Percentiles rank a stretch among this genome's conserved stretches.
Evolutionary conservation across 2,797 vertebrate species (phyloP).

Genomic region (Threskiornis aethiopicus): DNA sequence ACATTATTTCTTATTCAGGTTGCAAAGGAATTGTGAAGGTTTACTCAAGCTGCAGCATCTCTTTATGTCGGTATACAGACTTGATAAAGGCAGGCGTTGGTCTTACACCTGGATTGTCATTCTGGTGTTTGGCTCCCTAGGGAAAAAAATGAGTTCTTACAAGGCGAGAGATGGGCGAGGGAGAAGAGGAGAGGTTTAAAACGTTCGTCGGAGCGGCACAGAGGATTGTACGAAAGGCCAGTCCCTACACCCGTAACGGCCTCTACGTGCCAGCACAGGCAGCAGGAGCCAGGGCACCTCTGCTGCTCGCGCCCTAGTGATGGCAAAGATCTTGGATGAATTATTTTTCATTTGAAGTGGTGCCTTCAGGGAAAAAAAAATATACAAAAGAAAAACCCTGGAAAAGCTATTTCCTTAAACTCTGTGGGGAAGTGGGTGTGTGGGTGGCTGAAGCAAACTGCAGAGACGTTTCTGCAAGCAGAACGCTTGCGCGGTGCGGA

Average conservation of each 20-base stretch:
- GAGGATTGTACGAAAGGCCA: background rate
- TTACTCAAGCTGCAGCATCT: background rate
- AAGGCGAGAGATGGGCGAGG: background rate
- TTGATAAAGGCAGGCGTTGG: background rate
- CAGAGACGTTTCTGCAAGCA: background rate
- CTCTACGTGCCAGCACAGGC: background rate
- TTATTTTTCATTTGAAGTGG: background rate
- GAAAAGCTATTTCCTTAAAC: background rate
- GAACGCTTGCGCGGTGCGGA: background rate
- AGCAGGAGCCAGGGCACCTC: background rate
- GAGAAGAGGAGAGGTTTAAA: background rate
- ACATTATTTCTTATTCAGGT: background rate
- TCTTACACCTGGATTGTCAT: background rate
- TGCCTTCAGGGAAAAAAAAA: background rate
- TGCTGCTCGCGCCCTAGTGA: rapidly evolving
- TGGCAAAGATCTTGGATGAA: background rate
- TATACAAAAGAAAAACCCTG: background rate
- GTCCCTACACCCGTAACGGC: rapidly evolving
- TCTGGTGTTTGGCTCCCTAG: background rate
- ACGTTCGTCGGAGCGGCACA: rapidly evolving
- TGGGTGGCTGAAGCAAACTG: background rate
- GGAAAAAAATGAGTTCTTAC: background rate
- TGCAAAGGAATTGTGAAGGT: background rate
- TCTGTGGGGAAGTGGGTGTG: background rate
- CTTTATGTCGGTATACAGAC: background rate